Percentiles rank a stretch among this genome's conserved stretches.
Conservation (phyloP, 2,888 invertebrate genomes). For the Cerceris ruficornis region DNA sequence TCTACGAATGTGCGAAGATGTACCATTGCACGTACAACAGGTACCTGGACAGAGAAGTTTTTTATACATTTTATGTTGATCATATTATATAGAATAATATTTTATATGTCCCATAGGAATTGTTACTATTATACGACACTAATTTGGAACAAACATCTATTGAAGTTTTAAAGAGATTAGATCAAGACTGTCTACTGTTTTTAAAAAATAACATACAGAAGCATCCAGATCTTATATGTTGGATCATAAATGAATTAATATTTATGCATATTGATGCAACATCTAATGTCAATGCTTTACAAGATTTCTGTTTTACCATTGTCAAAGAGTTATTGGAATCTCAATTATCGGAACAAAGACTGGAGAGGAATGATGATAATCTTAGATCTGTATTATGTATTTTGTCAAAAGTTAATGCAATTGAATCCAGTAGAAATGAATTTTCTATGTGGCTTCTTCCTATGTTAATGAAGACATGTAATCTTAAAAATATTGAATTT, state of each 20-base stretch:
- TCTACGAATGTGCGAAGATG: constrained; percentile 34
- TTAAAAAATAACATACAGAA: constrained; percentile 82
- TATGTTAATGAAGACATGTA: constrained; percentile 59
- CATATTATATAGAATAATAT: constrained; percentile 7
- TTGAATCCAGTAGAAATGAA: constrained; percentile 66
- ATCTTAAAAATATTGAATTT: constrained; percentile 68
- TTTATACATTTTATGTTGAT: neutral
- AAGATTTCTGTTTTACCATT: constrained; percentile 70
- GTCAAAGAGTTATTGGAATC: constrained; percentile 62
- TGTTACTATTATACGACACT: constrained; percentile 41
- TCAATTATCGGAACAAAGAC: constrained; percentile 15
- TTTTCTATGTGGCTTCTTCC: constrained; percentile 71
- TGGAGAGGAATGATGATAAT: constrained; percentile 27
- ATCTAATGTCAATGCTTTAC: constrained; percentile 61
- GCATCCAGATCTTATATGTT: constrained; percentile 79
- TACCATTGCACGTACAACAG: constrained; percentile 34
- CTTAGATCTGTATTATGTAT: constrained; percentile 68
- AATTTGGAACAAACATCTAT: constrained; percentile 3
- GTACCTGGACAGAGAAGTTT: constrained; percentile 43
- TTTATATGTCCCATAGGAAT: constrained; percentile 58
- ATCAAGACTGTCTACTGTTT: constrained; percentile 79
- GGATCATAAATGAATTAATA: constrained; percentile 74
- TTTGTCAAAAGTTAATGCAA: constrained; percentile 73
- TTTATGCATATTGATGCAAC: constrained; percentile 61
- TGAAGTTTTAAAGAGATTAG: constrained; percentile 77